Conservation (phyloP, 2,797 vertebrate species). For the Eidolon dupreanum region DNA sequence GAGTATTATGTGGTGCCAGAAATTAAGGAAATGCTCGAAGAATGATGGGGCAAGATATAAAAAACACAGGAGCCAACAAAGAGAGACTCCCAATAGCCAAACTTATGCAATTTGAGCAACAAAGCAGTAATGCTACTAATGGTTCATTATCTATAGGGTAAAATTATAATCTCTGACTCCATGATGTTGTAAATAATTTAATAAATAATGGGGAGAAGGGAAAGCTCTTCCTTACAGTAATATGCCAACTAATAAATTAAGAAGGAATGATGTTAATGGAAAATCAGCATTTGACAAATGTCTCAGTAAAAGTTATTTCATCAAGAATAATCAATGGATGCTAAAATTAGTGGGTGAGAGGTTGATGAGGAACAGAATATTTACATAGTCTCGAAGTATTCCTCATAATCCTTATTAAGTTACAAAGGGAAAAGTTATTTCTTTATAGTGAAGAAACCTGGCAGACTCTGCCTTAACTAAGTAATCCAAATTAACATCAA, state of each 20-base stretch:
- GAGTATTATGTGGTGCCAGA: background rate
- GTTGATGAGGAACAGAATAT: background rate
- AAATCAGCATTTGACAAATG: background rate
- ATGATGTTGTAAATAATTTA: background rate
- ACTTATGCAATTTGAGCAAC: background rate
- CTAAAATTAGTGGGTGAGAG: background rate
- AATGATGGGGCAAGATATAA: background rate
- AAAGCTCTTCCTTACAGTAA: background rate
- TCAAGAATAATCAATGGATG: background rate
- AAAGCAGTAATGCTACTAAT: background rate
- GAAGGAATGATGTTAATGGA: background rate
- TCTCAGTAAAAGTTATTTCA: background rate
- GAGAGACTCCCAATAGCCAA: background rate
- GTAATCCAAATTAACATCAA: background rate
- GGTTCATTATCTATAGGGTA: background rate
- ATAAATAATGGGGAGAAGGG: background rate
- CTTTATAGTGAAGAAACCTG: background rate
- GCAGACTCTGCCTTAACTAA: background rate
- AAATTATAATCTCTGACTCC: background rate
- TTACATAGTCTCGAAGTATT: background rate
- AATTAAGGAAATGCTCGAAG: background rate
- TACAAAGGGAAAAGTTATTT: background rate
- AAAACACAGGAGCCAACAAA: background rate
- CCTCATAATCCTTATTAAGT: background rate
- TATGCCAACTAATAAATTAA: constrained; percentile 10